Evolutionary conservation across 2,888 invertebrate genomes (phyloP), one percentile per base, ranked within the genome.

Genomic region (Pharmacophagus antenor): DNA sequence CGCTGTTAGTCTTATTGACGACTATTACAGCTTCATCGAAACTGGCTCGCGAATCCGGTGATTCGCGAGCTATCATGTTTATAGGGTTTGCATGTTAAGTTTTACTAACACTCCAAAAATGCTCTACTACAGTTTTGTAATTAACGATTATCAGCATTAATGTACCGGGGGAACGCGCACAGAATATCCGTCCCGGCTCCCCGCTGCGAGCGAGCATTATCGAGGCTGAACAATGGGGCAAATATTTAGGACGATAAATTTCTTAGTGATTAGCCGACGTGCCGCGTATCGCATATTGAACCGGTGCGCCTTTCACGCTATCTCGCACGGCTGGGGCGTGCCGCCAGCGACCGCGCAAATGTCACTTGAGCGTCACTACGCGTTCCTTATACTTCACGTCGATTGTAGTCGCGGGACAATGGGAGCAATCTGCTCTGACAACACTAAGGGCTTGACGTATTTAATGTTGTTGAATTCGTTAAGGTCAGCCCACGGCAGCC

Each of bases 291-390:
- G 22, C 49, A 54, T 46, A 58, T 31, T 15, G 44, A 20, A 31
- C 42, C n/a, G 27, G 47, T 18, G 27, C 25, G 62, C 17, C 52
- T 44, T 60, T 46, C 51, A 56, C 48, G 27, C 23, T 49, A 48
- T 61, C 44, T 47, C 18, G 22, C 22, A 12, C 50, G 56, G 44
- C 21, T 50, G 17, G 52, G 51, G 50, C 20, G 52, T 42, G 53
- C 52, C 47, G 48, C 41, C 47, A 58, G 53, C 47, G 48, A 47
- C 23, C 47, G 47, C 18, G 37, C 18, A 15, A 27, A 42, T 42
- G 42, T n/a, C 42, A 18, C 42, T 42, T 17, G n/a, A n/a, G n/a
- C n/a, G n/a, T n/a, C n/a, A n/a, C 7, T n/a, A 42, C 3, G 15
- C 42, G 42, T 42, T 42, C 17, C 31, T 15, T 12, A 31, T 12